A percentile compares a stretch with the other conserved stretches of the same genome.
Evolutionary conservation across 2,888 invertebrate genomes (phyloP).

Genomic region (Monoplex corrugatus): DNA sequence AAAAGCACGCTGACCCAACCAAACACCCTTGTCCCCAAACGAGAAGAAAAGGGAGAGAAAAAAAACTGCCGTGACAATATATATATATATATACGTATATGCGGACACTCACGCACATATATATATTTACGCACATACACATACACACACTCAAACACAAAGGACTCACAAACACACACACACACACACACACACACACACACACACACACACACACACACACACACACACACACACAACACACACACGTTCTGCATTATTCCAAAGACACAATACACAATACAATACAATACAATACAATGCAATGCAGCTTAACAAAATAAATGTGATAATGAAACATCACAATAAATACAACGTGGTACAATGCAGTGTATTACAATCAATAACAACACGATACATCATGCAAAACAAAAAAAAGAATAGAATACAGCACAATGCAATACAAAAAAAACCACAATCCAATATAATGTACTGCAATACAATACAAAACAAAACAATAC

Average conservation of each 20-base stretch:
- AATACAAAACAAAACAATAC: too few species aligned
- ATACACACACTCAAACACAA: background rate
- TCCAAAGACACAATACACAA: background rate
- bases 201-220: background rate
- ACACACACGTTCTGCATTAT: too few species aligned
- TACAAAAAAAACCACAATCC: too few species aligned
- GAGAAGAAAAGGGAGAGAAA: background rate
- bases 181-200: background rate
- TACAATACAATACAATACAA: background rate
- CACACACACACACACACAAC: background rate
- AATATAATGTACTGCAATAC: too few species aligned
- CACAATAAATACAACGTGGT: background rate
- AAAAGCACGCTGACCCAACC: too few species aligned
- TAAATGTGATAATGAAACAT: background rate
- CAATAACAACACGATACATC: background rate
- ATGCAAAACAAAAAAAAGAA: background rate
- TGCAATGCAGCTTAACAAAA: background rate
- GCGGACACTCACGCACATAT: background rate
- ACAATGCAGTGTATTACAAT: background rate
- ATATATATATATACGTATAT: too few species aligned
- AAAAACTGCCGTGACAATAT: background rate
- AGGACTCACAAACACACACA: background rate
- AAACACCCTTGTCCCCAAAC: too few species aligned
- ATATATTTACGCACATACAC: background rate
- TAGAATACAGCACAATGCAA: background rate